Conservation (phyloP, 1,140 invertebrate species). For the Trichomalopsis sarcophagae region DNA sequence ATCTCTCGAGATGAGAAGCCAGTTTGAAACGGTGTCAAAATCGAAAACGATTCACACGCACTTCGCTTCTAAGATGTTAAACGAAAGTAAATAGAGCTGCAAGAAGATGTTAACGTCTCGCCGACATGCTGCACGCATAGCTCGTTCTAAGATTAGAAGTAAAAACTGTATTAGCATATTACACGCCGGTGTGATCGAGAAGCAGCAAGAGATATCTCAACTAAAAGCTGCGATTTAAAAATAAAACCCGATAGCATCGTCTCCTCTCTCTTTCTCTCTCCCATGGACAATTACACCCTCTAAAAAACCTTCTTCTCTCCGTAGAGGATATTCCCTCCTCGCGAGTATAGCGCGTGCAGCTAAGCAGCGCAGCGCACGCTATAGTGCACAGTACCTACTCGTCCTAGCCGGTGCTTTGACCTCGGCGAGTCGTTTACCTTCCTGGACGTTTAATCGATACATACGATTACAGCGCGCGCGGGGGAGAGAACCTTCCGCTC, state of each 20-base stretch:
- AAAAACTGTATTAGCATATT: too few relatives aligned
- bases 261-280: background rate
- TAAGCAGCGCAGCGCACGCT: background rate
- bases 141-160: too few relatives aligned
- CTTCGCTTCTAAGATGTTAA: too few relatives aligned
- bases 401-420: constrained; percentile 38
- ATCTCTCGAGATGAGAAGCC: too few relatives aligned
- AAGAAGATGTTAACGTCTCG: too few relatives aligned
- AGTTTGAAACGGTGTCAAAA: too few relatives aligned
- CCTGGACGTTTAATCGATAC: constrained; percentile 46
- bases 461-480: background rate
- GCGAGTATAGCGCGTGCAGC: background rate
- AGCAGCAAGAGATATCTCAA: background rate
- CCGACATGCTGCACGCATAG: too few relatives aligned
- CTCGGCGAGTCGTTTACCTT: constrained; percentile 43
- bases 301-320: background rate
- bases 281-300: background rate
- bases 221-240: background rate
- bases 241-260: background rate
- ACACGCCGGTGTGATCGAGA: too few relatives aligned
- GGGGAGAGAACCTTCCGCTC: background rate
- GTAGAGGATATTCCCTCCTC: background rate
- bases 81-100: too few relatives aligned
- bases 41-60: too few relatives aligned
- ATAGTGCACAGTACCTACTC: background rate